Percentiles rank a stretch among this genome's conserved stretches.
Evolutionary conservation across 2,888 invertebrate species (phyloP).

Genomic region (Latheticus oryzae): DNA sequence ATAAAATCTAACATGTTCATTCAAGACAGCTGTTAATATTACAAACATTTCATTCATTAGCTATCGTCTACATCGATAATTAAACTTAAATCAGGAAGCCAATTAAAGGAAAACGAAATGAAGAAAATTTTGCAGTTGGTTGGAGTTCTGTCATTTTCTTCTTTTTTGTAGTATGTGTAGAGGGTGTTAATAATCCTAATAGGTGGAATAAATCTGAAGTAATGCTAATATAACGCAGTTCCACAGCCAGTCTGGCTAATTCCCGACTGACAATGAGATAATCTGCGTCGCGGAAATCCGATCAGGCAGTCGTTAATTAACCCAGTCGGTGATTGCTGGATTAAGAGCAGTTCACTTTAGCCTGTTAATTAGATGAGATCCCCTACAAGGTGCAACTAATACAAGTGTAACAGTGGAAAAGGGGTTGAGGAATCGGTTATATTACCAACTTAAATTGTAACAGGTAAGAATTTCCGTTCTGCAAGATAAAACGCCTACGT

Average conservation of each 20-base stretch:
- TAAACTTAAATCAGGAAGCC: too few species aligned
- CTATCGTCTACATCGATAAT: too few species aligned
- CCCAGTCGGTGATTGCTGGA: constrained; percentile 56
- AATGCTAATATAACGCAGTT: constrained; percentile 26
- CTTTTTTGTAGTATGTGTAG: too few species aligned
- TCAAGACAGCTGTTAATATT: constrained; percentile 22
- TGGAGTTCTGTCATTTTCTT: too few species aligned
- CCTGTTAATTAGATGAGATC: constrained; percentile 58
- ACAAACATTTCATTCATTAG: constrained; percentile 20
- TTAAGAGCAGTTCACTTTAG: constrained; percentile 57
- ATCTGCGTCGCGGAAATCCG: constrained; percentile 57
- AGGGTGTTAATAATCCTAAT: constrained; percentile 6
- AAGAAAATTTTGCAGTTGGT: too few species aligned
- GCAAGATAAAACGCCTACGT: constrained; percentile 32
- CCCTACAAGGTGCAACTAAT: constrained; percentile 48
- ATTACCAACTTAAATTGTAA: constrained; percentile 27
- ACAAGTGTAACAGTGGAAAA: constrained; percentile 41
- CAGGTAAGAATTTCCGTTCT: constrained; percentile 30
- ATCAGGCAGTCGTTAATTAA: constrained; percentile 59
- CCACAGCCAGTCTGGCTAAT: constrained; percentile 30
- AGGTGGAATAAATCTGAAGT: constrained; percentile 11
- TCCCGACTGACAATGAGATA: constrained; percentile 53
- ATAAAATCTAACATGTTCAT: constrained; percentile 31
- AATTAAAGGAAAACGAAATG: too few species aligned
- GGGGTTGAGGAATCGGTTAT: constrained; percentile 26